Evolutionary conservation across 2,113 vertebrate species (phyloP).

Genomic region (Struthio camelus): DNA sequence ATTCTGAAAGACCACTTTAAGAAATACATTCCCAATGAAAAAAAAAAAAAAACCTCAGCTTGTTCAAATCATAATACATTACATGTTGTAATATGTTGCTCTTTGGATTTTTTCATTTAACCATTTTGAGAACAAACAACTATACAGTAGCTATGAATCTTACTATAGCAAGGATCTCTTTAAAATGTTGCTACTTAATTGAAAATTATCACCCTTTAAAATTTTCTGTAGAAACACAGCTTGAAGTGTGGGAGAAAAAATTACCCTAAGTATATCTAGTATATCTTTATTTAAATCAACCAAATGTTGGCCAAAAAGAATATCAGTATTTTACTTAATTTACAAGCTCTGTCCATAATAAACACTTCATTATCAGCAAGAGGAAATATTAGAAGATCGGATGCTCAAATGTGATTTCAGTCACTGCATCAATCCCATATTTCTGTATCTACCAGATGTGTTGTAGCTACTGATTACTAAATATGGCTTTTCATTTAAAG

Average conservation of each 20-base stretch:
- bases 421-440: background rate
- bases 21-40: background rate
- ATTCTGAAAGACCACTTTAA: background rate
- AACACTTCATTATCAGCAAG: slow-evolving; percentile 16
- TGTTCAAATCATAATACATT: background rate
- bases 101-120: no score
- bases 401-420: background rate
- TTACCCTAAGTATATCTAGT: background rate
- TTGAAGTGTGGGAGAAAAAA: background rate
- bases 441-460: background rate
- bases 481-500: background rate
- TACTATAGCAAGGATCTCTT: background rate
- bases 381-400: background rate
- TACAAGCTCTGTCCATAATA: background rate
- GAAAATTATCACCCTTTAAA: background rate
- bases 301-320: background rate
- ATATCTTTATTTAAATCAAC: slow-evolving; percentile 4
- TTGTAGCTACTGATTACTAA: background rate
- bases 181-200: background rate
- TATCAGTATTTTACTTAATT: slow-evolving; percentile 3
- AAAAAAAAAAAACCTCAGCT: background rate
- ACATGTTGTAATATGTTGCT: background rate
- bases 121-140: no score
- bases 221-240: background rate
- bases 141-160: background rate